Conservation (phyloP, 2,888 invertebrate genomes). For the Colletes collaris region DNA sequence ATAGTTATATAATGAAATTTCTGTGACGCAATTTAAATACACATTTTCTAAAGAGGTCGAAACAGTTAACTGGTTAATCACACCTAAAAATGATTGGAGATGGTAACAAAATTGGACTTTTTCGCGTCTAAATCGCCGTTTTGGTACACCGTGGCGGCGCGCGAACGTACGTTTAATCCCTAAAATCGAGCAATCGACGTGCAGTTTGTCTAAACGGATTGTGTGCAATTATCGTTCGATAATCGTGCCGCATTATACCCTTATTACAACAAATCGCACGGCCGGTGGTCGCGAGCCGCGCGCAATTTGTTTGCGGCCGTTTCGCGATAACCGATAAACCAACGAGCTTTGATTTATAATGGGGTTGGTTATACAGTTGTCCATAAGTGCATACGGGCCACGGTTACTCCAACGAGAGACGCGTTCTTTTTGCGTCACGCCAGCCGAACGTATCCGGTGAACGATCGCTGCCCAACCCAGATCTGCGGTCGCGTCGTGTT, state of each 20-base stretch:
- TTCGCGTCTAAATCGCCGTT: too few species aligned
- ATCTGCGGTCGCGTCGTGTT: slow-evolving; percentile 27
- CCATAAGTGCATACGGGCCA: slow-evolving; percentile 1
- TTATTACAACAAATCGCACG: slow-evolving; percentile 38
- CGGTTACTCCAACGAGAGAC: slow-evolving; percentile 4
- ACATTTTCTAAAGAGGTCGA: too few species aligned
- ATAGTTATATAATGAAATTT: too few species aligned
- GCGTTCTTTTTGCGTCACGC: slow-evolving; percentile 27
- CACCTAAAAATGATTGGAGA: too few species aligned
- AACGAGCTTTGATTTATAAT: slow-evolving; percentile 50
- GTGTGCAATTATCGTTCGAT: slow-evolving; percentile 41
- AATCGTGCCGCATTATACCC: slow-evolving; percentile 44
- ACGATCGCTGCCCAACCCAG: slow-evolving; percentile 22
- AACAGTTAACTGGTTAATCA: too few species aligned
- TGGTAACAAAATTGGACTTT: too few species aligned
- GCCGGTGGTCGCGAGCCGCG: not conserved
- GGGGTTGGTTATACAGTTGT: slow-evolving; percentile 16
- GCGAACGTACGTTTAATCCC: slow-evolving; percentile 13
- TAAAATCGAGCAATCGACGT: slow-evolving; percentile 24
- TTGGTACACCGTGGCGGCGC: not conserved
- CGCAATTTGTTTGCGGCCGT: slow-evolving; percentile 46
- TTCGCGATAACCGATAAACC: slow-evolving; percentile 33
- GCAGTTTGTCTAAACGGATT: slow-evolving; percentile 30
- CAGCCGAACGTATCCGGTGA: slow-evolving; percentile 29
- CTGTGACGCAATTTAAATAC: too few species aligned